Conservation (phyloP, 2,113 vertebrate species). For the Stegastes partitus region DNA sequence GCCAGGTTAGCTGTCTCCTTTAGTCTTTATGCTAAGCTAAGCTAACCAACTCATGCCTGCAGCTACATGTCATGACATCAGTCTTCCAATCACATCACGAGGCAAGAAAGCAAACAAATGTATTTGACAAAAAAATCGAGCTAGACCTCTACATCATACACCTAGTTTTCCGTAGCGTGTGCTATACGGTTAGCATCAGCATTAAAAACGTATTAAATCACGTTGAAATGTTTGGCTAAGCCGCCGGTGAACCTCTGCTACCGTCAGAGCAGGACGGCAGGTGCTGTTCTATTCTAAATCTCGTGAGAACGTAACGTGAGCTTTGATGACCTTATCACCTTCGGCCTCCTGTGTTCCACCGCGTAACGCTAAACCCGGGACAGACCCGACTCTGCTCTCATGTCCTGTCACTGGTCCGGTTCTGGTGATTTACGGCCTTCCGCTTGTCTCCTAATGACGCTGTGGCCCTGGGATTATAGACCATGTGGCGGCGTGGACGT, state of each 20-base stretch:
- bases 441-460: constrained; percentile 35
- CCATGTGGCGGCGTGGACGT: background rate
- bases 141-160: no score
- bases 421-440: constrained; percentile 63
- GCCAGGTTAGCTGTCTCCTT: no score
- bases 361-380: constrained; percentile 59
- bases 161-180: no score
- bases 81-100: no score
- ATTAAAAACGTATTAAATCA: background rate
- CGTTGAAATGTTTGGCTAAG: background rate
- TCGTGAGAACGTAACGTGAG: constrained; percentile 71
- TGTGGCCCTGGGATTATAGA: constrained; percentile 2
- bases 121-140: no score
- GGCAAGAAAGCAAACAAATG: background rate
- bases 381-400: constrained; percentile 27
- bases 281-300: constrained; percentile 59
- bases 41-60: no score
- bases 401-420: constrained; percentile 37
- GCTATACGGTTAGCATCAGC: no score
- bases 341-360: constrained; percentile 21
- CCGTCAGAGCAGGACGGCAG: constrained; percentile 35
- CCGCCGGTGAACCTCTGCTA: background rate
- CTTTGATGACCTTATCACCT: constrained; percentile 55
- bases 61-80: no score
- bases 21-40: no score